Percentiles rank a stretch among this genome's conserved stretches.
These are phyloP conservation scores for Polypedilum pembai DNA, from an alignment of 1,140 invertebrate species.

Conservation along the genomic window DNA sequence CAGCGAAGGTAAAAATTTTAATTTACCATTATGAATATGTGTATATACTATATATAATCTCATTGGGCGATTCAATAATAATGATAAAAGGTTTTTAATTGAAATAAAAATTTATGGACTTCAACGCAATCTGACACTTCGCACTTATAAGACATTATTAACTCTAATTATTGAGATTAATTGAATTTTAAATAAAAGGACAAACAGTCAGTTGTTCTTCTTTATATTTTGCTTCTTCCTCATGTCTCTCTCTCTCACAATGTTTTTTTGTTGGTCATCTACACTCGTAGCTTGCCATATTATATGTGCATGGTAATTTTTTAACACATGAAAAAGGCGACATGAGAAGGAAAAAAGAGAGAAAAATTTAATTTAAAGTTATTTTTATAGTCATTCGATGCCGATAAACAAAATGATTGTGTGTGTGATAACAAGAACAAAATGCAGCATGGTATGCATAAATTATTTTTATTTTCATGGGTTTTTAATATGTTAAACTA, in stretches of 20 bases:
- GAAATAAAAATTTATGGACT: slow-evolving; percentile 25
- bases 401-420: slow-evolving; percentile 18
- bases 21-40: not conserved
- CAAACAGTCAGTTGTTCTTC: not conserved
- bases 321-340: slow-evolving; percentile 5
- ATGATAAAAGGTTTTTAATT: slow-evolving; percentile 25
- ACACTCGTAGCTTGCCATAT: not conserved
- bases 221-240: too few species aligned
- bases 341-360: not conserved
- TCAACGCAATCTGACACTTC: slow-evolving; percentile 19
- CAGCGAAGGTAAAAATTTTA: not conserved
- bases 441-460: slow-evolving; percentile 8
- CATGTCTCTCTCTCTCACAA: not conserved
- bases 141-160: slow-evolving; percentile 18
- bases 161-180: slow-evolving; percentile 19
- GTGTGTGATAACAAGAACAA: slow-evolving; percentile 10
- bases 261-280: slow-evolving; percentile 1
- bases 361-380: not conserved
- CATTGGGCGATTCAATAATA: slow-evolving; percentile 26
- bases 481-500: not conserved
- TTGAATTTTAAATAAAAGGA: slow-evolving; percentile 19
- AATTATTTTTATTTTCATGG: slow-evolving; percentile 2
- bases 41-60: not conserved
- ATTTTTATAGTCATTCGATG: slow-evolving; percentile 5
- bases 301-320: not conserved